Base-by-base conservation (phyloP, 2,888 invertebrate genomes). In the Gortyna flavago region DNA sequence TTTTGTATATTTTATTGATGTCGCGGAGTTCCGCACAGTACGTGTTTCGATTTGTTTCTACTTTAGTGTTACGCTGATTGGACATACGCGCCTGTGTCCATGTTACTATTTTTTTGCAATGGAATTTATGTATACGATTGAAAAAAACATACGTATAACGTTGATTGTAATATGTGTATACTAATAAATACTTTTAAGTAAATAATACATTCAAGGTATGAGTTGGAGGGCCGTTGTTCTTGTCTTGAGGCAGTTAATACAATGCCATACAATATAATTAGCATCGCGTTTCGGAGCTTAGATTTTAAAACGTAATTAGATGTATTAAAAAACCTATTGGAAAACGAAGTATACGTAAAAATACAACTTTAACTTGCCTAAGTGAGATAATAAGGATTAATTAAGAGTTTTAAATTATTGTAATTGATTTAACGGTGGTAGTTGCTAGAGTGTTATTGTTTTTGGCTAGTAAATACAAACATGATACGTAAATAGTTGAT, bases 331-430 rank as follows among this genome's bases (percentile, higher is more conserved):
- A 93, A 91, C 94, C 94, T 95, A 96, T 95, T 95, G 92, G 95
- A 96, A 96, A 96, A 96, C 96, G 96, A 96, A 94, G 96, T 96
- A 96, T 96, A 96, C 96, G 96, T 96, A 96, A 96, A 94, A 93
- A 95, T 92, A 95, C 96, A 96, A 96, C 95, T 96, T 96, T 96
- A 96, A 96, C 96, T 96, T 96, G 96, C 96, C 96, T 96, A 96
- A 96, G 96, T 96, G 96, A 96, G 96, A 96, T 95, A 94, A 94
- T 96, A 96, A 96, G 95, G 92, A 92, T 93, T 94, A 95, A 91
- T 95, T 96, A 96, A 95, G 93, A 89, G 86, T 95, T 96, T 95
- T 96, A 96, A 96, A 96, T 96, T 96, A 96, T 96, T 96, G 94
- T 95, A 95, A 94, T 94, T 95, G 94, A 93, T 95, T 96, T 95